A percentile compares a stretch with the other conserved stretches of the same genome.
These are phyloP conservation scores for Nymphalis io DNA, from an alignment of 1,140 invertebrate genomes.

Conservation along the genomic window DNA sequence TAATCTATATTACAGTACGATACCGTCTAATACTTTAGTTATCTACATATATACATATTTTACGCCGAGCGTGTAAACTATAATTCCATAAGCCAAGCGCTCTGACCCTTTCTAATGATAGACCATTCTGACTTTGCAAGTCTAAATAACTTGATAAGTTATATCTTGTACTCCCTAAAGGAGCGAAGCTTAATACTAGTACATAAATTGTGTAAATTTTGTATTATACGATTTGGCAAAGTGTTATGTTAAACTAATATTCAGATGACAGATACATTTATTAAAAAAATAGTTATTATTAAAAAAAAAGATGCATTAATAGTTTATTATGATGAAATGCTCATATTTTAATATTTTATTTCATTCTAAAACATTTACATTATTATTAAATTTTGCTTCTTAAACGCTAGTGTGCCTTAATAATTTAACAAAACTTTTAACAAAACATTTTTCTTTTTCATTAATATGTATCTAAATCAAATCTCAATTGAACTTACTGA, in stretches of 20 bases:
- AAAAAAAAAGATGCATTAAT: too few relatives aligned
- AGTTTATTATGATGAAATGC: too few relatives aligned
- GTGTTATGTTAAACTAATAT: neutral
- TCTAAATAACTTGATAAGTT: slow-evolving; percentile 29
- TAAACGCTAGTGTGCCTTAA: too few relatives aligned
- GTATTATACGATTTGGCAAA: neutral
- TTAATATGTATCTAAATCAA: too few relatives aligned
- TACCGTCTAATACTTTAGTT: neutral
- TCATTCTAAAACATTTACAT: too few relatives aligned
- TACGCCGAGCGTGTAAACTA: slow-evolving; percentile 19
- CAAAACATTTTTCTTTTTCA: too few relatives aligned
- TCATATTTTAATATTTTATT: too few relatives aligned
- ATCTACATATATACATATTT: slow-evolving; percentile 20
- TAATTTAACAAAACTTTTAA: too few relatives aligned
- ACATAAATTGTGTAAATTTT: slow-evolving; percentile 19
- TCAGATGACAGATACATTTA: neutral
- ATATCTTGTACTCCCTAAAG: slow-evolving; percentile 24
- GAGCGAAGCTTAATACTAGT: slow-evolving; percentile 21
- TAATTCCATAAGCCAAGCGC: slow-evolving; percentile 14
- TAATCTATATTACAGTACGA: neutral
- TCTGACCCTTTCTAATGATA: slow-evolving; percentile 32
- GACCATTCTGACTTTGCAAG: slow-evolving; percentile 36
- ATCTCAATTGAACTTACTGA: too few relatives aligned
- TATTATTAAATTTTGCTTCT: too few relatives aligned
- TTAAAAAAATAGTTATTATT: too few relatives aligned